Base-by-base conservation (phyloP, 2,888 invertebrate species). In the Aromia moschata region DNA sequence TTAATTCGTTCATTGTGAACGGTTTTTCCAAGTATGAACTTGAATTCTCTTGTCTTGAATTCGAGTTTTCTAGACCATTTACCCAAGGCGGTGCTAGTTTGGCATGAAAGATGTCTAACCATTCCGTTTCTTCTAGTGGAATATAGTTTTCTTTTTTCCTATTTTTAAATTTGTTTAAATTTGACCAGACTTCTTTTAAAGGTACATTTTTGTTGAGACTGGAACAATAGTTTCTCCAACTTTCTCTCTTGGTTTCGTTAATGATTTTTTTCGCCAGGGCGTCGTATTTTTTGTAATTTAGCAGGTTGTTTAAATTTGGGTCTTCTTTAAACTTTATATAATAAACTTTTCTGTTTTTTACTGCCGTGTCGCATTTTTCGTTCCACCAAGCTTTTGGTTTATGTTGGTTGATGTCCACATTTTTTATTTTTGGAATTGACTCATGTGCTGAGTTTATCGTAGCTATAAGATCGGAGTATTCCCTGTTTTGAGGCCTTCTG, bases 91-190 rank as follows among this genome's bases (percentile, higher is more conserved):
- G n/a, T n/a, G n/a, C n/a, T n/a, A n/a, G n/a, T n/a, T n/a, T n/a
- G n/a, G n/a, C 5, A 40, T 40, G 25, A 20, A 44, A 44, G 18
- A 7, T 14, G 18, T 3, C 10, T 1, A 14, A 10, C 40, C 40
- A 40, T 2, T 40, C 25, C 9, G 5, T 9, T 25, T 5, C 9
- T 25, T 25, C 25, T 25, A 25, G 9, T 4, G 25, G 25, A 1
- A 37, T 37, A 14, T 12, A 14, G 14, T 44, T 44, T n/a, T 5
- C 5, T 20, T 44, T 20, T 44, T 30, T 44, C 17, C 44, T 37
- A 17, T 44, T 44, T 20, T 44, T 44, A 25, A 25, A 44, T 18
- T 7, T 1, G n/a, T 44, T 44, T 7, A 44, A n/a, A 12, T 44
- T 20, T 44, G n/a, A 4, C 44, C 44, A 44, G 3, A 44, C n/a